Percentiles rank a stretch among this genome's conserved stretches.
These are phyloP conservation scores for Aphelinus certus DNA, from an alignment of 1,140 invertebrate species.

Conservation along the genomic window DNA sequence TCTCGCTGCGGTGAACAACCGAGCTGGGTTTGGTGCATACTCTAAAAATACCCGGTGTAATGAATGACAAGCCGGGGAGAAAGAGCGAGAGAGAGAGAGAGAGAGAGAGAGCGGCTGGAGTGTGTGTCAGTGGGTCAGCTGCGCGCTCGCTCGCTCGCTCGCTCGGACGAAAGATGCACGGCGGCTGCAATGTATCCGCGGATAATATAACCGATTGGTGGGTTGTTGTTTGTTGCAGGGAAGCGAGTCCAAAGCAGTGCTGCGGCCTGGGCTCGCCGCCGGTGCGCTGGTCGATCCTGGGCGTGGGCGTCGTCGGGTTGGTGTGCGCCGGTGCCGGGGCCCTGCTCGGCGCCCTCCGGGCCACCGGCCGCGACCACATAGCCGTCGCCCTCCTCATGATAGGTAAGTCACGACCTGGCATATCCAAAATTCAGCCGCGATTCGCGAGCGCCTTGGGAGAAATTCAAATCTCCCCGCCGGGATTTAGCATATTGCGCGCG, in stretches of 20 bases:
- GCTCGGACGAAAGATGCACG: too few species aligned
- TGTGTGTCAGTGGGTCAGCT: conserved; percentile 61
- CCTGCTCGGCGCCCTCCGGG: conserved; percentile 61
- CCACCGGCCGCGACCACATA: conserved; percentile 63
- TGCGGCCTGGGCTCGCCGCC: conserved; percentile 63
- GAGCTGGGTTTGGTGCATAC: too few species aligned
- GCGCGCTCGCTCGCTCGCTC: conserved; percentile 3
- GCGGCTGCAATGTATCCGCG: neutral
- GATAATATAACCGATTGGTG: conserved; percentile 3
- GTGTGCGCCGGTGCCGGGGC: conserved; percentile 63
- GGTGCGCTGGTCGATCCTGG: conserved; percentile 64
- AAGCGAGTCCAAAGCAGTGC: conserved; percentile 64
- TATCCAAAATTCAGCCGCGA: neutral
- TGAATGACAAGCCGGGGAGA: conserved; percentile 11
- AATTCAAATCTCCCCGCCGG: neutral
- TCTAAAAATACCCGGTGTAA: too few species aligned
- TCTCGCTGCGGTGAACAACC: too few species aligned
- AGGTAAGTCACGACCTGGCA: conserved; percentile 48
- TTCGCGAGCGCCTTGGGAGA: neutral
- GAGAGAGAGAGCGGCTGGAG: conserved; percentile 29
- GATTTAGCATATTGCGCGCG: too few species aligned
- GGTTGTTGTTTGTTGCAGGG: conserved; percentile 51
- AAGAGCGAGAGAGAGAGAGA: neutral
- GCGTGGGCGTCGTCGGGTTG: conserved; percentile 61
- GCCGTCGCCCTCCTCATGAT: conserved; percentile 64